These are phyloP conservation scores for Oophaga pumilio DNA, from an alignment of 2,113 vertebrate species.

Conservation along the genomic window DNA sequence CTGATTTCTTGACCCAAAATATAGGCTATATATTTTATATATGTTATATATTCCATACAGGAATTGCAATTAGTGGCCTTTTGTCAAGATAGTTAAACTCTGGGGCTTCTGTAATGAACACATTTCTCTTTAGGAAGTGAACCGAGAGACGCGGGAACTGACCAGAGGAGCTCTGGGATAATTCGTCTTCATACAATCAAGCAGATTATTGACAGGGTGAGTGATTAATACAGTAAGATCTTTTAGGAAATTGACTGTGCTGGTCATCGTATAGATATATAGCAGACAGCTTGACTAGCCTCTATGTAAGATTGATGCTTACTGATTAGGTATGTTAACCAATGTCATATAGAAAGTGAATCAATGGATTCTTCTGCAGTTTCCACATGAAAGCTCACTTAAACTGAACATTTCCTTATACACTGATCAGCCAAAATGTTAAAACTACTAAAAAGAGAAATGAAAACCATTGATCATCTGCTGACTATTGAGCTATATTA, in stretches of 20 bases:
- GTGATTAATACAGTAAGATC: conserved; percentile 60
- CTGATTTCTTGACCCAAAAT: too few relatives aligned
- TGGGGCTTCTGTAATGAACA: background rate
- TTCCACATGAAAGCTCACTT: background rate
- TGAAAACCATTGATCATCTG: too few relatives aligned
- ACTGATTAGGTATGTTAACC: background rate
- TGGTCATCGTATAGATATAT: background rate
- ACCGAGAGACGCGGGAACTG: conserved; percentile 93
- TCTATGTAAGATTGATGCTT: conserved; percentile 1
- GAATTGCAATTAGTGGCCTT: background rate
- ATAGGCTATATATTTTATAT: too few relatives aligned
- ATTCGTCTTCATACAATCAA: conserved; percentile 99
- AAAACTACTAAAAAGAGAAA: background rate
- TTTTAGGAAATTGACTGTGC: background rate
- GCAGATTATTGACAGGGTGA: conserved; percentile 96
- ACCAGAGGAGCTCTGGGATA: conserved; percentile 94
- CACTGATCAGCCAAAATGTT: background rate
- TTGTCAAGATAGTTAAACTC: background rate
- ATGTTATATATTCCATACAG: too few relatives aligned
- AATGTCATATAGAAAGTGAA: background rate
- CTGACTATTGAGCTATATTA: too few relatives aligned
- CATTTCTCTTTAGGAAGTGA: conserved; percentile 84
- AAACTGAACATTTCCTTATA: background rate
- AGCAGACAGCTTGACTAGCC: background rate
- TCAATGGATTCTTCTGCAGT: background rate